Base-by-base conservation (phyloP, 2,113 vertebrate species). In the Zosterops lateralis region DNA sequence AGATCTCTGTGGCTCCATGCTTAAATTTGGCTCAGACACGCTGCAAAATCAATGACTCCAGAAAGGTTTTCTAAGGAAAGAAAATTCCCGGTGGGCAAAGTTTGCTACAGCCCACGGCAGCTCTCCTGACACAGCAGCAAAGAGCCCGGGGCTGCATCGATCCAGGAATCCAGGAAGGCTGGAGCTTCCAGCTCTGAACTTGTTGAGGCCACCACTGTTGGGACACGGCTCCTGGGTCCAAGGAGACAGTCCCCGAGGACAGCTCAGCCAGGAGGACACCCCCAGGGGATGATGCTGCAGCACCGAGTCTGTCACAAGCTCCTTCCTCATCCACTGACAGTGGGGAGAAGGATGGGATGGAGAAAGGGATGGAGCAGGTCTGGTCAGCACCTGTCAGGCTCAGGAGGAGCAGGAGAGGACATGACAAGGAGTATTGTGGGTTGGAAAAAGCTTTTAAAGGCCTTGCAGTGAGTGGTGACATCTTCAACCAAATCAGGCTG, bases 21-120 rank as follows among this genome's bases (percentile, higher is more conserved):
- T 87, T 73, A 82, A 70, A 73, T 95, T 51, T 89, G 90, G 82
- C 82, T 95, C 84, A 87, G 84, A 82, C 64, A 67, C 0, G 4
- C 56, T 80, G 89, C 78, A 92, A 85, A 96, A 96, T 89, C 93
- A 74, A 83, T 85, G 84, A 50, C 54, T 93, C 64, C 74, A 84
- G 77, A 53, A 84, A 78, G 73, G 74, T 88, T 93, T 87, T 61
- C 78, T 65, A 42, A 53, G 90, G 90, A 73, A 83, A 85, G 87
- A 85, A 87, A 87, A 75, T 11, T 75, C 90, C 93, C 26, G 0
- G 19, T 0, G 31, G 82, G 50, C 67, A 66, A 58, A 1, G 4
- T 90, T 92, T 68, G 57, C 78, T 76, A 2, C 50, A 73, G 53
- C 78, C 53, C 10, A 3, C 1, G 9, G 84, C 74, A 51, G 60